Conservation (phyloP, 1,140 invertebrate species). For the Lordiphosa clarofinis region DNA sequence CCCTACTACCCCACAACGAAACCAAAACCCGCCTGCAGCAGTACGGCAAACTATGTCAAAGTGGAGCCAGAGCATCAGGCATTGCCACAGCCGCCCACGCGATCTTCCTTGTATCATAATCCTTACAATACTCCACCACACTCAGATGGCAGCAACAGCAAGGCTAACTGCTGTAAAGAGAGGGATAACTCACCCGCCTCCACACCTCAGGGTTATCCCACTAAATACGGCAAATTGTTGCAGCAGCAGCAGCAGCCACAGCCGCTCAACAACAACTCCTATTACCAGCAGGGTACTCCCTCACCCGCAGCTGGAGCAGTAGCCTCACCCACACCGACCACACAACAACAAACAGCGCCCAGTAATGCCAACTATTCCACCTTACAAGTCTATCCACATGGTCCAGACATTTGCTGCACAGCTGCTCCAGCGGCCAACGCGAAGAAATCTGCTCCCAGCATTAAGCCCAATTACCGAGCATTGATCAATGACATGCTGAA, state of each 20-base stretch:
- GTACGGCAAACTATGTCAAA: slow-evolving; percentile 35
- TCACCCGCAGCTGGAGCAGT: slow-evolving; percentile 62
- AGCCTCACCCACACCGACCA: slow-evolving; percentile 57
- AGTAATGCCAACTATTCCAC: slow-evolving; percentile 48
- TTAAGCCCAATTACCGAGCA: slow-evolving; percentile 70
- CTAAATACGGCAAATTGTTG: slow-evolving; percentile 61
- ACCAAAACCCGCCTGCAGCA: not conserved
- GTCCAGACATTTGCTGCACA: slow-evolving; percentile 56
- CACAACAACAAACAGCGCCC: slow-evolving; percentile 19
- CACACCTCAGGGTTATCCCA: slow-evolving; percentile 54
- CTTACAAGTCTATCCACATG: slow-evolving; percentile 62
- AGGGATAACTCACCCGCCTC: slow-evolving; percentile 38
- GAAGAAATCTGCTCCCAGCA: slow-evolving; percentile 31
- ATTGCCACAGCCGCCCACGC: slow-evolving; percentile 25
- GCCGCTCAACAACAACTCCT: slow-evolving; percentile 20
- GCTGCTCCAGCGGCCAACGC: slow-evolving; percentile 1
- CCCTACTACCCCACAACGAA: slow-evolving; percentile 2
- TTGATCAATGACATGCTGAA: slow-evolving; percentile 67
- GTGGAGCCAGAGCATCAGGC: slow-evolving; percentile 39
- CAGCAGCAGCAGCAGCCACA: slow-evolving; percentile 39
- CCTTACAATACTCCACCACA: slow-evolving; percentile 50
- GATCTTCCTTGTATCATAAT: slow-evolving; percentile 66
- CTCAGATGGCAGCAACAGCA: slow-evolving; percentile 10
- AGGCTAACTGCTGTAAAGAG: slow-evolving; percentile 15
- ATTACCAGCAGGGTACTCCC: slow-evolving; percentile 57